Base-by-base conservation (phyloP, 2,797 vertebrate genomes). In the Pitangus sulphuratus region DNA sequence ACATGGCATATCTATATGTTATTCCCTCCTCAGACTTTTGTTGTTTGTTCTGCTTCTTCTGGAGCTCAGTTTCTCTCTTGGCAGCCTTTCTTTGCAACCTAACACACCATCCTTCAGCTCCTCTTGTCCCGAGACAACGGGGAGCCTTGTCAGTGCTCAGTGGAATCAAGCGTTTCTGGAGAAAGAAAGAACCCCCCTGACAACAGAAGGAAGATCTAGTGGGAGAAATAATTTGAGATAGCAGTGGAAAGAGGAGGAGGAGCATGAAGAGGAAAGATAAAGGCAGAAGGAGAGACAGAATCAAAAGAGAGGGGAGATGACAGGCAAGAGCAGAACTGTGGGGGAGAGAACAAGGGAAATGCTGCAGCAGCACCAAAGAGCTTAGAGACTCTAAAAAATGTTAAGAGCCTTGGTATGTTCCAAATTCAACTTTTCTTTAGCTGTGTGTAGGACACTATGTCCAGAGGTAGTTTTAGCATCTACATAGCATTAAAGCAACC, bases 271-370 rank as follows among this genome's bases (percentile, higher is more conserved):
- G 20, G 54, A 74, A 87, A 82, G 37, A 84, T 58, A 87, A 96
- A 93, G 77, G 78, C n/a, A 39, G 77, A 72, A 64, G 50, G 86
- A 66, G 57, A 66, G 35, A 50, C 33, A 48, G 57, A 54, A 92
- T 93, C 54, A 89, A 90, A 92, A 92, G 31, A 20, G 72, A 66
- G 31, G 15, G 31, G 40, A 89, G 84, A 89, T 95, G 57, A 92
- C 93, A 94, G 93, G 65, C 1, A 24, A 89, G 76, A 77, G 50
- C 40, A 72, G 72, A 84, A 91, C 56, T 18, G 42, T 75, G 28
- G 28, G 31, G n/a, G 35, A 72, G 57, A 87, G 42, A 81, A 45
- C 17, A 72, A 58, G 56, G 15, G 30, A 89, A 79, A 74, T 35
- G 33, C 9, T 48, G 39, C 79, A 93, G 68, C 33, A 87, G 53